Conservation (phyloP, 2,797 vertebrate genomes). For the Glyptemys insculpta region DNA sequence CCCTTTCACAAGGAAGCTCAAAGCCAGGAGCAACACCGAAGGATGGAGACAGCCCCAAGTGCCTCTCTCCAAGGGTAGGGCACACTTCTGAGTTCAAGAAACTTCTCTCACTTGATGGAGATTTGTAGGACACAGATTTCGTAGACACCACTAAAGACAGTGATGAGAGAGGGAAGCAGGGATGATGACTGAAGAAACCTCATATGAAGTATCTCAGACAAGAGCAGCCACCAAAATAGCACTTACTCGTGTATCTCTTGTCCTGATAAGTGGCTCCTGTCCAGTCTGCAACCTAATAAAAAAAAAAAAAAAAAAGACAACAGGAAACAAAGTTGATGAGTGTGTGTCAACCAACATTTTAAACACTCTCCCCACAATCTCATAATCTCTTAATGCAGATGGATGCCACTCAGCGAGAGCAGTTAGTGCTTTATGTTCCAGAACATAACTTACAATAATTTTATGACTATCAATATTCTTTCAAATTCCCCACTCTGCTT, state of each 20-base stretch:
- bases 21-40: background rate
- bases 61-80: background rate
- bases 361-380: background rate
- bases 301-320: background rate
- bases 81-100: background rate
- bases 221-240: background rate
- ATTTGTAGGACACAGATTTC: background rate
- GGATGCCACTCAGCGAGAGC: background rate
- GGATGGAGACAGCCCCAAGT: background rate
- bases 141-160: background rate
- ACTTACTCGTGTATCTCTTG: constrained; percentile 98
- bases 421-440: accelerated
- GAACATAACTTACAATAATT: accelerated
- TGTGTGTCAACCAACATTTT: accelerated
- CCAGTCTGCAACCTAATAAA: constrained; percentile 94
- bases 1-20: accelerated
- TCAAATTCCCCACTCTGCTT: accelerated
- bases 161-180: background rate
- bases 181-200: accelerated
- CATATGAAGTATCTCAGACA: background rate
- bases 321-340: background rate
- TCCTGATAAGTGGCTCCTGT: constrained; percentile 99
- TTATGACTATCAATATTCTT: background rate
- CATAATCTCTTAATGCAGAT: background rate
- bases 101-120: background rate